Conservation (phyloP, 2,113 vertebrate genomes). For the Pithys albifrons region DNA sequence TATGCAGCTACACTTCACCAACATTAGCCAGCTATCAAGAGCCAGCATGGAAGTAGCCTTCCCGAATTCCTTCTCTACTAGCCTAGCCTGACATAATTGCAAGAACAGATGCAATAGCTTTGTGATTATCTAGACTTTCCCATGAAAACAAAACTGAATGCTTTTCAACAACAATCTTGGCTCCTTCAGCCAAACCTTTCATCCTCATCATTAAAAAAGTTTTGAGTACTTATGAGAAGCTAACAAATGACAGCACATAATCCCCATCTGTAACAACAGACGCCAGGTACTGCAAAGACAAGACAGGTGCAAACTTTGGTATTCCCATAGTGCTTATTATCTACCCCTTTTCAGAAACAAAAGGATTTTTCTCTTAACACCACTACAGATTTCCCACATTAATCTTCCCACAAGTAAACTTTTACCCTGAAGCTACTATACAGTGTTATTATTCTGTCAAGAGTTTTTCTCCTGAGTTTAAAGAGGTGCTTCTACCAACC, state of each 20-base stretch:
- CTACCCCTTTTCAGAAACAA: constrained; percentile 4
- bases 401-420: constrained; percentile 34
- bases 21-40: not conserved
- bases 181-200: constrained; percentile 26
- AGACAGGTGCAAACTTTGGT: constrained; percentile 26
- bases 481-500: not conserved
- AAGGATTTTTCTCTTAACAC: constrained; percentile 46
- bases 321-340: constrained; percentile 31
- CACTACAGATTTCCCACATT: constrained; percentile 16
- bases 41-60: not conserved
- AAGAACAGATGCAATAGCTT: not conserved
- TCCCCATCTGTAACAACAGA: constrained; percentile 49
- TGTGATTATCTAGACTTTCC: constrained; percentile 10
- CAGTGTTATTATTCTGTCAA: constrained; percentile 14
- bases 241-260: constrained; percentile 57
- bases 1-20: not conserved
- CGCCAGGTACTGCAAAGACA: constrained; percentile 15
- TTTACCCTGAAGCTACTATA: constrained; percentile 6
- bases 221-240: constrained; percentile 5
- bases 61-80: not conserved
- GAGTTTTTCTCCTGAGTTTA: not conserved
- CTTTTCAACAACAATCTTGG: constrained; percentile 15
- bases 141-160: not conserved
- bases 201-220: constrained; percentile 44
- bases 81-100: not conserved